phyloP scores from a whole-genome alignment of 2,888 invertebrate genomes.

The Achlya flavicornis region DNA sequence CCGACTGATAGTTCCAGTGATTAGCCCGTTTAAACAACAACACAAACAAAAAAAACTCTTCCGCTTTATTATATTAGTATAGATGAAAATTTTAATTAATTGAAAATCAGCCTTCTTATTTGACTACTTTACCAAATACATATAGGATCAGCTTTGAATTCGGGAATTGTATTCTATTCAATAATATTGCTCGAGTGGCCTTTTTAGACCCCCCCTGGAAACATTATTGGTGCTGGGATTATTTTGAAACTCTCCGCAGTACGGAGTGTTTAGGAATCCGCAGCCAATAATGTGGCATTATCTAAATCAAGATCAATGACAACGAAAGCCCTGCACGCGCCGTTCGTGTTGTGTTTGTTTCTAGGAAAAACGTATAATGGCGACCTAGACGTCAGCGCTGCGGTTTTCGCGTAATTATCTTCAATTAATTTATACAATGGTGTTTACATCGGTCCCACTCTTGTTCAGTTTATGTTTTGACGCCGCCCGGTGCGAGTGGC shows the following conservation, averaged over 20 bases:
- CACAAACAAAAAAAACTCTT: too few species aligned
- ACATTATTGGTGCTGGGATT: neutral
- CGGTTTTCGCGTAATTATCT: constrained; percentile 71
- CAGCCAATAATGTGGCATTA: constrained; percentile 37
- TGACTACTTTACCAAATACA: too few species aligned
- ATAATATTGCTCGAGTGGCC: too few species aligned
- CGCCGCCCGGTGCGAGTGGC: constrained; percentile 39
- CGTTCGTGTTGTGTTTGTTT: constrained; percentile 30
- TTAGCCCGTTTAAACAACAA: too few species aligned
- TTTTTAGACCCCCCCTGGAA: too few species aligned
- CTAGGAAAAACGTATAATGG: constrained; percentile 48
- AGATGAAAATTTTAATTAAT: too few species aligned
- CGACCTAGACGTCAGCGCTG: constrained; percentile 57
- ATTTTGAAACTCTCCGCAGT: constrained; percentile 16
- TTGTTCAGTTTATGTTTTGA: constrained; percentile 58
- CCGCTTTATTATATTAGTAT: too few species aligned
- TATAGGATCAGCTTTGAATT: too few species aligned
- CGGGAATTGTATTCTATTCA: too few species aligned
- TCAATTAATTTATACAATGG: constrained; percentile 72
- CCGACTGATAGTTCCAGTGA: too few species aligned
- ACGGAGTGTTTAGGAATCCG: constrained; percentile 11
- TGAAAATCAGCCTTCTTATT: too few species aligned
- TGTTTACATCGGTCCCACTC: constrained; percentile 58
- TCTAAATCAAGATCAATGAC: constrained; percentile 66
- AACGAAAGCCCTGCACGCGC: constrained; percentile 44